Base-by-base conservation (phyloP, 2,797 vertebrate genomes). In the Phaenicophaeus curvirostris region DNA sequence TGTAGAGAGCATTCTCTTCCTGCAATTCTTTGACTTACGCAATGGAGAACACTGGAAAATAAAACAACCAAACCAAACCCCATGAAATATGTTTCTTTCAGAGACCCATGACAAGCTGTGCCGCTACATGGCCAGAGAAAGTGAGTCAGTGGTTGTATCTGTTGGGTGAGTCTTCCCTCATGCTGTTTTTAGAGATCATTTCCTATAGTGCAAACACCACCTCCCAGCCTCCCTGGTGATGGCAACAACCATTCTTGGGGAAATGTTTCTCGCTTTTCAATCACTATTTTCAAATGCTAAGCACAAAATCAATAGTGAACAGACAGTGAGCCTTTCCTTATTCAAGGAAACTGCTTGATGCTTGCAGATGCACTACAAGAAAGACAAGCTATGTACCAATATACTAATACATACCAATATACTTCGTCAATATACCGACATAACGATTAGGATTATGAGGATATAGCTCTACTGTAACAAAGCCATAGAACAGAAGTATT, bases 21-120 rank as follows among this genome's bases (percentile, higher is more conserved):
- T 69, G 51, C 20, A 81, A 6, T 75, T 81, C 42, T 83, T 72
- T 84, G 35, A 35, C 8, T 72, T 87, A 33, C 11, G 16, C 24
- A 54, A 80, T 4, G 53, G 37, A 77, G 19, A 17, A 53, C 5
- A 83, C 15, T 17, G 31, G 37, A 20, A 48, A 67, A 57, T 37
- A 25, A 13, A 78, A 1, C 37, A 39, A 39, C 11, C 24, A 28
- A 33, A 14, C 27, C 30, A 51, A 62, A 65, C 5, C 35, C 31
- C n/a, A 59, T 4, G 46, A 65, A 67, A 54, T 68, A 18, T 9
- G 37, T 74, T 94, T 85, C 84, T 93, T 96, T 88, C 97, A 99
- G 98, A 98, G 66, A 74, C 96, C 37, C 97, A 98, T 1, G 98
- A 98, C 66, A 95, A 96, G 59, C 86, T 98, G 37, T 99, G 98